Conservation (phyloP, 2,888 invertebrate genomes). For the Synergus umbraculus region DNA sequence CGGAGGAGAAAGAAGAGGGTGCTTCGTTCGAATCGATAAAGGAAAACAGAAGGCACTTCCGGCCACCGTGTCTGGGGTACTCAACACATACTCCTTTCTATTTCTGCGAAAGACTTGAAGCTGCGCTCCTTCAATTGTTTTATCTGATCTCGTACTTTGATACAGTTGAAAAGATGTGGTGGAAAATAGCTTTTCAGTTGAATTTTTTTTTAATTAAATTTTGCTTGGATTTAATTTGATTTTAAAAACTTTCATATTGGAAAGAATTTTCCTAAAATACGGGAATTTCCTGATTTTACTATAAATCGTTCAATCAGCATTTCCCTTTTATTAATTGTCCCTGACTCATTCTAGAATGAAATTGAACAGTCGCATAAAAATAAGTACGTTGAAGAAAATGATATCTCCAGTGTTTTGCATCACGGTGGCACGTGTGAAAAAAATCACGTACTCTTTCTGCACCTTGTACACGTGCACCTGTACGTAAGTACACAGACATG, state of each 20-base stretch:
- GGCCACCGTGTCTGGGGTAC: conserved; percentile 29
- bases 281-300: too few species aligned
- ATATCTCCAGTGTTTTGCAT: conserved; percentile 30
- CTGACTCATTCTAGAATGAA: not conserved
- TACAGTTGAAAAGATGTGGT: not conserved
- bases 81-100: conserved; percentile 27
- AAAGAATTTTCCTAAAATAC: not conserved
- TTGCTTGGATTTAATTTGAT: too few species aligned
- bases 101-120: not conserved
- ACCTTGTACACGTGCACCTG: conserved; percentile 18
- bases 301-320: not conserved
- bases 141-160: not conserved
- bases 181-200: not conserved
- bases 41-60: conserved; percentile 59
- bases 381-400: conserved; percentile 10
- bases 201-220: too few species aligned
- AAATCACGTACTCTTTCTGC: conserved; percentile 25
- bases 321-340: not conserved
- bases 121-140: conserved; percentile 12
- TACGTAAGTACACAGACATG: not conserved
- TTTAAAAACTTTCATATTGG: too few species aligned
- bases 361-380: not conserved
- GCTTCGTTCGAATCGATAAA: conserved; percentile 68
- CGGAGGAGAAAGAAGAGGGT: conserved; percentile 60
- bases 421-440: conserved; percentile 13